Conservation (phyloP, 1,140 invertebrate species). For the Stegodyphus mimosarum region DNA sequence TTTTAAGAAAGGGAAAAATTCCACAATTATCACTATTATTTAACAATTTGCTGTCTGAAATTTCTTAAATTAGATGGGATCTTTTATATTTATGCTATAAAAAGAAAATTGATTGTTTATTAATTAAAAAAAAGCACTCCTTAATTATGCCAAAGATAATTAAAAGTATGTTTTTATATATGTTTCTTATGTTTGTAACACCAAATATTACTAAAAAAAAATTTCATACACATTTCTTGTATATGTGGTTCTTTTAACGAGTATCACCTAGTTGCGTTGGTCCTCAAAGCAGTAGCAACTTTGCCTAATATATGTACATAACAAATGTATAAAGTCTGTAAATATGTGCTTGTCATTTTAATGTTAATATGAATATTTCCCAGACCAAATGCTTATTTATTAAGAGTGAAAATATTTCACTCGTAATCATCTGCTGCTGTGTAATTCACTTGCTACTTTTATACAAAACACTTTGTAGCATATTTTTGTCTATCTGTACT, state of each 20-base stretch:
- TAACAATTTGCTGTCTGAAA: not conserved
- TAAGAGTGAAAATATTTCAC: conserved; percentile 28
- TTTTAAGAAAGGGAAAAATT: not conserved
- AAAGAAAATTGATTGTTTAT: not conserved
- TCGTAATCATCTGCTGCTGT: conserved; percentile 41
- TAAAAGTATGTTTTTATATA: not conserved
- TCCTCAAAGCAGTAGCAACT: conserved; percentile 10
- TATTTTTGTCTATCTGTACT: conserved; percentile 39
- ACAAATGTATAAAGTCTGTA: conserved; percentile 53
- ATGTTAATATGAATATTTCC: conserved; percentile 16
- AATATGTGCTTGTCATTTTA: conserved; percentile 54
- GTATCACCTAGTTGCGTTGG: conserved; percentile 34
- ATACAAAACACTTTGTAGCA: conserved; percentile 42
- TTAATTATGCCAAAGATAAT: not conserved
- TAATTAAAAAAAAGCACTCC: not conserved
- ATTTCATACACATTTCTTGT: not conserved
- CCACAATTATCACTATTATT: not conserved
- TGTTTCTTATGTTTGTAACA: not conserved
- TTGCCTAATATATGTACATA: conserved; percentile 52
- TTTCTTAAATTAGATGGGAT: not conserved
- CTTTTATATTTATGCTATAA: not conserved
- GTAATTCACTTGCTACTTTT: conserved; percentile 47
- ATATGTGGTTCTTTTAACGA: not conserved
- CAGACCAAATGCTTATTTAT: conserved; percentile 46
- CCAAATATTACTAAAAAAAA: not conserved